Evolutionary conservation across 2,797 vertebrate species (phyloP).

Genomic region (Graptemys geographica): DNA sequence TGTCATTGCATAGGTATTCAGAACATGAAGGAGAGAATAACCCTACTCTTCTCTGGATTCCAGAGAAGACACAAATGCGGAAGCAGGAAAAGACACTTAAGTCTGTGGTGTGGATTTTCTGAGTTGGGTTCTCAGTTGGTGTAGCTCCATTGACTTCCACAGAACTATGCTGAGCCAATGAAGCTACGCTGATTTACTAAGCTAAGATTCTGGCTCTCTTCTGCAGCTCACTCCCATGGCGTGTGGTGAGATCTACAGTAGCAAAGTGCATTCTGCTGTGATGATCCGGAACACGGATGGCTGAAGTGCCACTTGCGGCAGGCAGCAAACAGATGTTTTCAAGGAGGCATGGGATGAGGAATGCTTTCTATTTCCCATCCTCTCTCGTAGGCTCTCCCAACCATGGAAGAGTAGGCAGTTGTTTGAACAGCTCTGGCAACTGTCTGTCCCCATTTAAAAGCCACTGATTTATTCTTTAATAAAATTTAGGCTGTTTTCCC

Average conservation of each 20-base stretch:
- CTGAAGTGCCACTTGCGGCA: constrained; percentile 8
- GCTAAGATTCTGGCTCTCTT: not conserved
- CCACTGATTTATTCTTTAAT: not conserved
- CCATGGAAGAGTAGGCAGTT: not conserved
- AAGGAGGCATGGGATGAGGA: not conserved
- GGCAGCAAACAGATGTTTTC: not conserved
- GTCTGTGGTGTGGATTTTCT: not conserved
- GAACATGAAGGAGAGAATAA: not conserved
- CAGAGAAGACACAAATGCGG: no score
- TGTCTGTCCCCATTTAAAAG: rapidly evolving
- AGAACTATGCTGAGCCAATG: not conserved
- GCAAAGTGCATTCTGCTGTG: not conserved
- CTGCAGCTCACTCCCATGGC: not conserved
- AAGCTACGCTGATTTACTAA: no score
- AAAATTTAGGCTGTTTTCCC: not conserved
- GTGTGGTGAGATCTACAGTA: not conserved
- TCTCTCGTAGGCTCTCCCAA: not conserved
- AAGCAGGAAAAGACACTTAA: not conserved
- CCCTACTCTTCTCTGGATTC: not conserved
- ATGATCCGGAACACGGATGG: constrained; percentile 21
- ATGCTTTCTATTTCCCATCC: not conserved
- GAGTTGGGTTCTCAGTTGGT: not conserved
- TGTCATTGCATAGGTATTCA: not conserved
- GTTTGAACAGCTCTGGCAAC: not conserved
- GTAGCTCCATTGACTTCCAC: not conserved